Conservation (phyloP, 2,113 vertebrate genomes). For the Cricetomys ansorgei region DNA sequence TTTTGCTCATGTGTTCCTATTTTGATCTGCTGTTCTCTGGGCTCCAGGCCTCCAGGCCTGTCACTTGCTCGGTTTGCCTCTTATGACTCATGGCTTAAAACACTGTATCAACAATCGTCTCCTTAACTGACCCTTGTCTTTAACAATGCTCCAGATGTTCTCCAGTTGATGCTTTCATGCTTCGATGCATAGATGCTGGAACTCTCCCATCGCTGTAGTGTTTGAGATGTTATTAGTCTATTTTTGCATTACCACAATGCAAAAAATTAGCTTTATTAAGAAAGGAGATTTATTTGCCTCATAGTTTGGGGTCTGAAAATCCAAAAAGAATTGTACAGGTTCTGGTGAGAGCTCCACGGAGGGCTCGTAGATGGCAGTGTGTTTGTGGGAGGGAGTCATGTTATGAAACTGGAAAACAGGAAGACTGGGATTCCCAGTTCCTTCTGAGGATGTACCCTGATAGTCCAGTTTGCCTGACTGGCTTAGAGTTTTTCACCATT, state of each 20-base stretch:
- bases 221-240: not conserved
- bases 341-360: not conserved
- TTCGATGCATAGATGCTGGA: not conserved
- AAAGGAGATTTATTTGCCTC: not conserved
- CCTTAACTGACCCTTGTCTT: not conserved
- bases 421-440: not conserved
- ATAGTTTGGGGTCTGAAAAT: not conserved
- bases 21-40: not conserved
- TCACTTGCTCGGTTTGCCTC: not conserved
- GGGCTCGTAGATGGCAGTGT: not conserved
- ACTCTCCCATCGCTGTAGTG: fast-evolving
- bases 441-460: not conserved
- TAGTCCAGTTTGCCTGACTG: too few relatives aligned
- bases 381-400: not conserved
- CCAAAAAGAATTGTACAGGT: not conserved
- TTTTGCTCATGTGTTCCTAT: not conserved
- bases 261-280: not conserved
- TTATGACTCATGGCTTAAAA: not conserved
- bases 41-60: not conserved
- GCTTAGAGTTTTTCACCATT: not conserved
- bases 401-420: not conserved
- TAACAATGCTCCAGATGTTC: not conserved
- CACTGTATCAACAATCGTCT: not conserved
- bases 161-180: not conserved
- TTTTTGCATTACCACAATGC: not conserved